phyloP scores from a whole-genome alignment of 2,797 vertebrate genomes.

The Rhinoraja longicauda region DNA sequence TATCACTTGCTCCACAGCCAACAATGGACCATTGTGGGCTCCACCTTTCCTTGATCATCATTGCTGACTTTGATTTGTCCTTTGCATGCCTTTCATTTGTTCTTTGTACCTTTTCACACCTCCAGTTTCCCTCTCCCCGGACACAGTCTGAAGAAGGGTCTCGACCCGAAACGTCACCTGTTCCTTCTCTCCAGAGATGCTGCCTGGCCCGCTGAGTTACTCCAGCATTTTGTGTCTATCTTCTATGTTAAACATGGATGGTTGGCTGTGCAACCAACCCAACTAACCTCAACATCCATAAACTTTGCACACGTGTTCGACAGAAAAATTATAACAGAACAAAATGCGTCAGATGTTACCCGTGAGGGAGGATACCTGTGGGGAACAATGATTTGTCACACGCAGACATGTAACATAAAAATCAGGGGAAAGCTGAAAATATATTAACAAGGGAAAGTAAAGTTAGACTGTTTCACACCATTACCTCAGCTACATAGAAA shows the following conservation, averaged over 20 bases:
- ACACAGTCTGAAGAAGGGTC: no score
- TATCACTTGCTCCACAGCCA: no score
- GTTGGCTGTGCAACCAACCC: neutral
- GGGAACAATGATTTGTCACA: neutral
- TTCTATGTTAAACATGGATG: neutral
- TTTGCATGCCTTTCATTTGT: no score
- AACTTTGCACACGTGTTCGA: slow-evolving; percentile 38
- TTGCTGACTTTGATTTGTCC: no score
- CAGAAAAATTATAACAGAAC: slow-evolving; percentile 45
- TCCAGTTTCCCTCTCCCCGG: no score
- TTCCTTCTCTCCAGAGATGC: no score
- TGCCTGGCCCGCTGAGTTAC: no score
- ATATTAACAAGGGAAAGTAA: neutral
- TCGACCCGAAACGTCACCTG: no score
- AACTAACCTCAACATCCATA: neutral
- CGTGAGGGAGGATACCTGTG: slow-evolving; percentile 43
- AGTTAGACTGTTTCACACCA: neutral
- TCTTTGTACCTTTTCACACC: no score
- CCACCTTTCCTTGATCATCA: no score
- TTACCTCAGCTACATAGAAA: neutral
- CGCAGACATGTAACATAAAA: neutral
- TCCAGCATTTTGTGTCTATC: no score
- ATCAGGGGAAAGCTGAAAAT: slow-evolving; percentile 8
- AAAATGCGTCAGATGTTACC: slow-evolving; percentile 50
- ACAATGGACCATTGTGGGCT: no score